These are phyloP conservation scores for Halcyon chelicuti DNA, from an alignment of 2,797 vertebrate species.

Conservation along the genomic window DNA sequence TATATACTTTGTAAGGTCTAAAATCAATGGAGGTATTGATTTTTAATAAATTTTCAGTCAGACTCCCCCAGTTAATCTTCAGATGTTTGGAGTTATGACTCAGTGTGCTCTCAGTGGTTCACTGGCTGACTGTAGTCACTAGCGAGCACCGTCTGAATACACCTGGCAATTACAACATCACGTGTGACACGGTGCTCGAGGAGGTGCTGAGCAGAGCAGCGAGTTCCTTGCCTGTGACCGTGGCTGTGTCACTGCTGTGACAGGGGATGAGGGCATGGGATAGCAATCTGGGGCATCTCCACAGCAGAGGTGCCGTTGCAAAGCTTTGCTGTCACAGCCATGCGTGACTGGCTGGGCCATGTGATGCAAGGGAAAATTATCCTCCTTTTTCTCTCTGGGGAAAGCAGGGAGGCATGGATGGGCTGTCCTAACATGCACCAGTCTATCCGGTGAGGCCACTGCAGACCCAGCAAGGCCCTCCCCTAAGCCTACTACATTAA, in stretches of 20 bases:
- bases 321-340: not conserved
- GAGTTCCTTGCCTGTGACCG: not conserved
- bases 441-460: not conserved
- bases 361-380: not conserved
- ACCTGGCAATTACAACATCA: not conserved
- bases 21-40: not conserved
- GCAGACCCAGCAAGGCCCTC: not conserved
- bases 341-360: not conserved
- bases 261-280: not conserved
- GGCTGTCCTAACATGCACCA: not conserved
- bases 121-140: not conserved
- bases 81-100: not conserved
- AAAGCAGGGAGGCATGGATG: not conserved
- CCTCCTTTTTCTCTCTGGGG: not conserved
- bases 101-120: not conserved
- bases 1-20: not conserved
- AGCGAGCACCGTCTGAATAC: not conserved
- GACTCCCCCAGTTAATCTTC: not conserved
- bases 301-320: fast-evolving
- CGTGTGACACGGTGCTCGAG: fast-evolving
- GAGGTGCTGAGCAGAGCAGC: not conserved
- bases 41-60: not conserved
- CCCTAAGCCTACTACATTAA: not conserved
- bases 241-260: fast-evolving
- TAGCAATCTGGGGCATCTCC: not conserved